phyloP scores from a whole-genome alignment of 2,888 invertebrate genomes.

The Meiosimyza decipiens region DNA sequence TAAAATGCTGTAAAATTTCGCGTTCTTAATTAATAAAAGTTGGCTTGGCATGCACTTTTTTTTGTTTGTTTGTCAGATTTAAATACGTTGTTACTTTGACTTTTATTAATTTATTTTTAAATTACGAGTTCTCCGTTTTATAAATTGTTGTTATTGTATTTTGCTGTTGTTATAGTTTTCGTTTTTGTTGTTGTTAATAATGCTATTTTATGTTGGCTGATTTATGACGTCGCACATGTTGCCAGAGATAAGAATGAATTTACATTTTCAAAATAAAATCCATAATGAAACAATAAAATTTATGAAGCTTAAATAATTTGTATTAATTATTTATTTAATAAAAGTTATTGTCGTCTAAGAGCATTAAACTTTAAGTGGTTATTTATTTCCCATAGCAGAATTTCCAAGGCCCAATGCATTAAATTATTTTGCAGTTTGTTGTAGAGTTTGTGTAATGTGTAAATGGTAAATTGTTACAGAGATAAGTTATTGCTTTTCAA shows the following conservation, averaged over 20 bases:
- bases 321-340: conserved; percentile 14
- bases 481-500: too few species aligned
- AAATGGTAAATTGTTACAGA: too few species aligned
- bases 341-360: too few species aligned
- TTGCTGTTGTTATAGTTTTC: not conserved
- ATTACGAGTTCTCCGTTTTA: conserved; percentile 4
- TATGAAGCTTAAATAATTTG: conserved; percentile 21
- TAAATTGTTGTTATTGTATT: not conserved
- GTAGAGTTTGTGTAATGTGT: too few species aligned
- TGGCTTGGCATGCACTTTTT: not conserved
- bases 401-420: too few species aligned
- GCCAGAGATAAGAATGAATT: conserved; percentile 28
- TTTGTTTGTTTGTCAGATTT: not conserved
- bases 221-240: conserved; percentile 15
- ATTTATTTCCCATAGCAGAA: too few species aligned
- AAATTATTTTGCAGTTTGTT: too few species aligned
- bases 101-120: conserved; percentile 19
- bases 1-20: conserved; percentile 5
- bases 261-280: conserved; percentile 11
- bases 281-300: conserved; percentile 25
- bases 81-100: conserved; percentile 10
- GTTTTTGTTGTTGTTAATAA: conserved; percentile 15
- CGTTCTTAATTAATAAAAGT: conserved; percentile 18
- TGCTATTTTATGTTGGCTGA: conserved; percentile 18
- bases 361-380: too few species aligned